phyloP scores from a whole-genome alignment of 2,113 vertebrate species.

The Falco punctatus region DNA sequence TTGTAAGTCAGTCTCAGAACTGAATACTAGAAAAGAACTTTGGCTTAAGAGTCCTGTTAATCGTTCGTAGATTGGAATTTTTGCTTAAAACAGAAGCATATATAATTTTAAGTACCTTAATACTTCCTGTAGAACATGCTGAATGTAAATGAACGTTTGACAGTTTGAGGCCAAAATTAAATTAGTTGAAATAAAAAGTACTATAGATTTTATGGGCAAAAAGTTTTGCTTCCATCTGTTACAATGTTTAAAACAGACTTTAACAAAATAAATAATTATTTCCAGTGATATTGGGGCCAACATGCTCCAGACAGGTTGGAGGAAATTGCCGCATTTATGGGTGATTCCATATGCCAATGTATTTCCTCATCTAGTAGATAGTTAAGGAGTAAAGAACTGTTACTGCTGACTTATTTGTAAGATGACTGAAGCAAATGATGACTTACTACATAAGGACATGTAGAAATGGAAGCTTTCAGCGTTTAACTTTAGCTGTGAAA shows the following conservation, averaged over 20 bases:
- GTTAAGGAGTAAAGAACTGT: background rate
- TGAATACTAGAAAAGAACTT: background rate
- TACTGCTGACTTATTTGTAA: background rate
- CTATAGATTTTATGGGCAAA: background rate
- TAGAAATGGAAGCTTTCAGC: background rate
- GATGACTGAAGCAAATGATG: background rate
- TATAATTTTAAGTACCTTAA: background rate
- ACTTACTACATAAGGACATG: background rate
- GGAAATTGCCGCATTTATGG: background rate
- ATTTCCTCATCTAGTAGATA: background rate
- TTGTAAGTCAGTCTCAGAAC: background rate
- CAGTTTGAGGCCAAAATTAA: background rate
- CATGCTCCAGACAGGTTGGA: background rate
- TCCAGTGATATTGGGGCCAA: background rate
- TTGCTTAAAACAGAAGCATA: accelerated
- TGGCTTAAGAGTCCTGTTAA: background rate
- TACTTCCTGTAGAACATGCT: background rate
- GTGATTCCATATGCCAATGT: background rate
- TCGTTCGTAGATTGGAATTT: background rate
- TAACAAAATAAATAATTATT: background rate
- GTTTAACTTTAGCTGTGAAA: background rate
- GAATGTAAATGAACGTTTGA: background rate
- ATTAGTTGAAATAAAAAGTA: background rate
- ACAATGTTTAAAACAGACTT: background rate
- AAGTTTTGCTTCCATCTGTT: background rate